Percentiles rank a stretch among this genome's conserved stretches.
Conservation (phyloP, 2,113 vertebrate genomes). For the Apteryx owenii region DNA sequence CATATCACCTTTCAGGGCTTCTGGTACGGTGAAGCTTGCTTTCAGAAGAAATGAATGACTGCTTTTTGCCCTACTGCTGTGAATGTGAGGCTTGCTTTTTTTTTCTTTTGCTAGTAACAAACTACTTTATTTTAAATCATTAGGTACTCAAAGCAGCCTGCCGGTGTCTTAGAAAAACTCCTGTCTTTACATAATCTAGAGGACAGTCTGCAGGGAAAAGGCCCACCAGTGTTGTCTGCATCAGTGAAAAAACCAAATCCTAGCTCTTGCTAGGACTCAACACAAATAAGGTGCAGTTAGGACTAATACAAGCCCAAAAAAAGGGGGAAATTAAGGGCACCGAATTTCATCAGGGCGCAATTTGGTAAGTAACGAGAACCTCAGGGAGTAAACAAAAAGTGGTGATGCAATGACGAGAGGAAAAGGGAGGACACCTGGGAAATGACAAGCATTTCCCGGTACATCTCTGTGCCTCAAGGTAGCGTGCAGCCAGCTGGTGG, state of each 20-base stretch:
- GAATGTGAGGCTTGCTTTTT: neutral
- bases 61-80: neutral
- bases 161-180: neutral
- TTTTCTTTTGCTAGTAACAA: neutral
- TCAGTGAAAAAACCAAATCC: neutral
- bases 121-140: neutral
- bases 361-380: neutral
- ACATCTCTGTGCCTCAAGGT: neutral
- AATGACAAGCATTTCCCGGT: neutral
- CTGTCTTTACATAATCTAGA: neutral
- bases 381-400: neutral
- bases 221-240: neutral
- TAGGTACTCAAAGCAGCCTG: neutral
- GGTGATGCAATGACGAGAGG: neutral
- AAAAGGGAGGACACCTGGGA: neutral
- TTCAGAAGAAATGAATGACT: neutral
- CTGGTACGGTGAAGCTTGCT: neutral
- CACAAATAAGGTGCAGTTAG: neutral
- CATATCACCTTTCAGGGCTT: neutral
- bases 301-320: neutral
- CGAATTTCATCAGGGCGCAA: neutral
- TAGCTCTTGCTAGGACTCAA: neutral
- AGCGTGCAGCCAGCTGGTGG: neutral
- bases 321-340: neutral
- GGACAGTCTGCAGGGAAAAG: neutral